Conservation (phyloP, 2,888 invertebrate species). For the Diachrysia chrysitis region DNA sequence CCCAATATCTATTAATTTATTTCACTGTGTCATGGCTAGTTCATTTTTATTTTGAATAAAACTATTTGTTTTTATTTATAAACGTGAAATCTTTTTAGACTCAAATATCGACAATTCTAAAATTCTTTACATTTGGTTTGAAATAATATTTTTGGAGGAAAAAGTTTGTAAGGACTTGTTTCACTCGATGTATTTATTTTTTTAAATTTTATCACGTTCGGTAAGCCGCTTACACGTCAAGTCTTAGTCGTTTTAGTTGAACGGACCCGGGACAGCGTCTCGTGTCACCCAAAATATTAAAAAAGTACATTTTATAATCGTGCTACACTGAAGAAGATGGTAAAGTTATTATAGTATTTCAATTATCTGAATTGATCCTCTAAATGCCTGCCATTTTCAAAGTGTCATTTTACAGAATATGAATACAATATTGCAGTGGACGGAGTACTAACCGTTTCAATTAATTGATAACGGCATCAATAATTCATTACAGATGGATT, state of each 20-base stretch:
- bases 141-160: no score
- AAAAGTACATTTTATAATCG: no score
- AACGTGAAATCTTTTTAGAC: no score
- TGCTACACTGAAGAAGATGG: background rate
- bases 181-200: background rate
- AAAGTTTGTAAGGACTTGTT: background rate
- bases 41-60: no score
- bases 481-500: slow-evolving; percentile 5
- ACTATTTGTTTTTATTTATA: no score
- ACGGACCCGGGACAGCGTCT: background rate
- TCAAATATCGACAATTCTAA: no score
- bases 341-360: background rate
- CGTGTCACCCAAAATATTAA: background rate
- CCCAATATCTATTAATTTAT: no score
- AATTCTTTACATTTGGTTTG: no score
- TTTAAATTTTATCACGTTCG: slow-evolving; percentile 11
- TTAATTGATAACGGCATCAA: slow-evolving; percentile 5
- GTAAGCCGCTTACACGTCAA: slow-evolving; percentile 24
- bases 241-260: background rate
- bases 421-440: background rate
- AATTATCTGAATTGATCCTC: background rate
- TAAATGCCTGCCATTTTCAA: background rate
- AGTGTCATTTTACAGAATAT: background rate
- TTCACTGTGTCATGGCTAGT: no score
- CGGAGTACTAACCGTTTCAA: background rate